phyloP scores from a whole-genome alignment of 2,888 invertebrate species.

The Andrena flavipes region DNA sequence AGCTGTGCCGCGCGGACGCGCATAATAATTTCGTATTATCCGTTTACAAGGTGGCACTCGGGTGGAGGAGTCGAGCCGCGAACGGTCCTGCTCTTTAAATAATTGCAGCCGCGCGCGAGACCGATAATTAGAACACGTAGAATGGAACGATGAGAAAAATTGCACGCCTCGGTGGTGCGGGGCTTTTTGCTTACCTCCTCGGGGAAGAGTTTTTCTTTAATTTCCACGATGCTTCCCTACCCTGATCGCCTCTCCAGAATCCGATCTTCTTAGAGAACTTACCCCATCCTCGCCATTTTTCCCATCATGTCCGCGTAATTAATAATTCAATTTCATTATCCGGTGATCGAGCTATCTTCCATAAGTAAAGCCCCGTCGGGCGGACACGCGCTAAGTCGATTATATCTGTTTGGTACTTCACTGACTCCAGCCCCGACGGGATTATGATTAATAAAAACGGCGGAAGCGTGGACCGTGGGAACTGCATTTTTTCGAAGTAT shows the following conservation, averaged over 20 bases:
- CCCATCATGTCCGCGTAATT: conserved; percentile 60
- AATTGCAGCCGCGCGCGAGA: conserved; percentile 23
- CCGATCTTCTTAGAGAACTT: conserved; percentile 18
- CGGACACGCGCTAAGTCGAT: conserved; percentile 49
- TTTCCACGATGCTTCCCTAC: not conserved
- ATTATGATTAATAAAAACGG: conserved; percentile 12
- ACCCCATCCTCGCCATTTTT: conserved; percentile 29
- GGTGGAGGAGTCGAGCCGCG: conserved; percentile 9
- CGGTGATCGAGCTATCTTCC: not conserved
- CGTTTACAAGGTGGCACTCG: conserved; percentile 52
- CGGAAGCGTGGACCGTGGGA: not conserved
- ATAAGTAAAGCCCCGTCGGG: conserved; percentile 20
- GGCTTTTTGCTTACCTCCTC: not conserved
- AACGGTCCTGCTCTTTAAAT: conserved; percentile 42
- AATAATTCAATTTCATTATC: conserved; percentile 76
- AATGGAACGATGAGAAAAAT: conserved; percentile 6
- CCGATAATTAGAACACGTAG: conserved; percentile 40
- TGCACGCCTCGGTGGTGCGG: not conserved
- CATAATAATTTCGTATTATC: conserved; percentile 58
- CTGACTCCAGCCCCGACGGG: not conserved
- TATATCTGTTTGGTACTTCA: conserved; percentile 35
- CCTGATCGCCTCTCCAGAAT: not conserved
- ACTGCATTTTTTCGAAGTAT: not conserved
- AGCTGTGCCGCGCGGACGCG: conserved; percentile 44
- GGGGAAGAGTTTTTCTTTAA: conserved; percentile 29